These are phyloP conservation scores for Cydia pomonella DNA, from an alignment of 1,140 invertebrate species.

Conservation along the genomic window DNA sequence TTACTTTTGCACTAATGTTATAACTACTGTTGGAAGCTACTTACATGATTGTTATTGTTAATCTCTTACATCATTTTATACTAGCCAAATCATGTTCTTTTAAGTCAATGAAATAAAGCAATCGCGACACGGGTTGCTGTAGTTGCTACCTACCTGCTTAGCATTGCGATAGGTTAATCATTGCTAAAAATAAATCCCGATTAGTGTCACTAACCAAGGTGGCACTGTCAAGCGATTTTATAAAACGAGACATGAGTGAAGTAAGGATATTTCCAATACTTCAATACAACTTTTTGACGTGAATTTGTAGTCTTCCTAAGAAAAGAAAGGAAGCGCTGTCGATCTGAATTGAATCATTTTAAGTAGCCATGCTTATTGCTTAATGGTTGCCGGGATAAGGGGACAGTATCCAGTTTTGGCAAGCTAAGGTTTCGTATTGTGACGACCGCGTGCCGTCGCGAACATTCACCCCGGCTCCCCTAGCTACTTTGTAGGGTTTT, in stretches of 20 bases:
- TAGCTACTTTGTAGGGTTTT: constrained; percentile 69
- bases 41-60: too few relatives aligned
- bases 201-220: constrained; percentile 21
- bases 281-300: neutral
- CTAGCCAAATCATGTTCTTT: neutral
- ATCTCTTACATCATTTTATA: too few relatives aligned
- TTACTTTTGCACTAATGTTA: neutral
- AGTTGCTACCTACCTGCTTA: constrained; percentile 15
- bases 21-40: too few relatives aligned
- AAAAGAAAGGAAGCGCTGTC: neutral
- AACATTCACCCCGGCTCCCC: constrained; percentile 69
- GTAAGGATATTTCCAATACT: neutral
- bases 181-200: constrained; percentile 26
- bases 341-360: neutral
- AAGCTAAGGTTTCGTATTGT: constrained; percentile 56
- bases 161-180: constrained; percentile 7
- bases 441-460: constrained; percentile 58
- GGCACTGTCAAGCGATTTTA: neutral
- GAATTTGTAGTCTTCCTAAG: neutral
- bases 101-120: neutral
- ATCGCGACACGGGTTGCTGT: neutral
- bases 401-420: constrained; percentile 63
- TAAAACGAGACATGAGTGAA: neutral
- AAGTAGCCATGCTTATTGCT: neutral
- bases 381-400: constrained; percentile 1